Evolutionary conservation across 1,140 invertebrate genomes (phyloP).

Genomic region (Rhopalosiphum padi): DNA sequence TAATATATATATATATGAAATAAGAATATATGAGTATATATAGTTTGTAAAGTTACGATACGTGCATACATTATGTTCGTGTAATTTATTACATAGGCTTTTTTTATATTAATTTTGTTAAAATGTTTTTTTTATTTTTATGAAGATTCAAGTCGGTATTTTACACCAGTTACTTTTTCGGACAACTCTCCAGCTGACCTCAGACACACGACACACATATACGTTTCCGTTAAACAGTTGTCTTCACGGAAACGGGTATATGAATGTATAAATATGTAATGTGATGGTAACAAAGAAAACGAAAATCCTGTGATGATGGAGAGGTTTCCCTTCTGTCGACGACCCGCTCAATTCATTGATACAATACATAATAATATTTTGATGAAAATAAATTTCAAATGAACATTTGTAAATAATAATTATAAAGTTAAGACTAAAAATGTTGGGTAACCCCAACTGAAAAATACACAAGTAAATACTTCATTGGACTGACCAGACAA

Average conservation of each 20-base stretch:
- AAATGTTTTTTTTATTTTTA: background rate
- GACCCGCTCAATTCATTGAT: background rate
- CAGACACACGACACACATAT: background rate
- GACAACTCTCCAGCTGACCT: background rate
- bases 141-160: background rate
- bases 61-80: background rate
- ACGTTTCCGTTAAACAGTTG: constrained; percentile 3
- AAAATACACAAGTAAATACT: no score
- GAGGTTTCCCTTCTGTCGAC: background rate
- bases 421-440: no score
- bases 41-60: background rate
- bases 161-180: background rate
- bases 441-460: no score
- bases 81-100: background rate
- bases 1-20: background rate
- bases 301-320: background rate
- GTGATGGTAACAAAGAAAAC: background rate
- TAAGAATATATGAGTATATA: background rate
- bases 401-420: background rate
- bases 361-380: no score
- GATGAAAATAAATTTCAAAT: background rate
- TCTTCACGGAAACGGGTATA: background rate
- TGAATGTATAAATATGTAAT: background rate
- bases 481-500: no score
- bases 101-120: background rate